A percentile compares a stretch with the other conserved stretches of the same genome.
Conservation (phyloP, 2,888 invertebrate species). For the Drosophila macrospina region DNA sequence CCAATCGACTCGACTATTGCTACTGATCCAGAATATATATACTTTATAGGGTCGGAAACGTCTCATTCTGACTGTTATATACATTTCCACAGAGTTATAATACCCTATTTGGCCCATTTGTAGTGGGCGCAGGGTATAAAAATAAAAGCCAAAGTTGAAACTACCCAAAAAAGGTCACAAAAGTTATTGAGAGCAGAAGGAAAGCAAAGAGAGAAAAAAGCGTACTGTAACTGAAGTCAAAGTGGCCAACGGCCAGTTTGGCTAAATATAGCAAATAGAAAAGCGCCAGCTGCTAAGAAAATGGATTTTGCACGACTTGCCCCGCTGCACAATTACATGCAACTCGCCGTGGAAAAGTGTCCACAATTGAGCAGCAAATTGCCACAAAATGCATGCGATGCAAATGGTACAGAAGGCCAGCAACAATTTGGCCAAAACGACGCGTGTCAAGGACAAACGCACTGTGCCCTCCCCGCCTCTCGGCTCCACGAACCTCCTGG, state of each 20-base stretch:
- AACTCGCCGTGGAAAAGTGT: slow-evolving; percentile 23
- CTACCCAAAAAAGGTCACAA: slow-evolving; percentile 2
- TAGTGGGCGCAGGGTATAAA: too few relatives aligned
- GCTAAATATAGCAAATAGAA: slow-evolving; percentile 5
- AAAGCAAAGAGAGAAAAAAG: slow-evolving; percentile 8
- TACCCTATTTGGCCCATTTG: too few relatives aligned
- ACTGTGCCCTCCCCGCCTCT: slow-evolving; percentile 2
- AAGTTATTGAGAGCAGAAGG: slow-evolving; percentile 35
- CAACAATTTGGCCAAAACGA: slow-evolving; percentile 22
- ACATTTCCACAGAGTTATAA: too few relatives aligned
- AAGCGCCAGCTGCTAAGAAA: slow-evolving; percentile 31
- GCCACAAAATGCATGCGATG: slow-evolving; percentile 36
- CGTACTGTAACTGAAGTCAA: slow-evolving; percentile 15
- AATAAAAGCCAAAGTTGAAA: slow-evolving; percentile 16
- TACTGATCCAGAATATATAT: too few relatives aligned
- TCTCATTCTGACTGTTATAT: too few relatives aligned
- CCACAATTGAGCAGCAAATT: slow-evolving; percentile 66
- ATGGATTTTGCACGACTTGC: slow-evolving; percentile 10
- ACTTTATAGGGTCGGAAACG: too few relatives aligned
- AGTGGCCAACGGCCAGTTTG: slow-evolving; percentile 22
- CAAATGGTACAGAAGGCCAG: slow-evolving; percentile 15
- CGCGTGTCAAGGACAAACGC: slow-evolving; percentile 73
- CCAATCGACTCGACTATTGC: too few relatives aligned
- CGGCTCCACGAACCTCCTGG: slow-evolving; percentile 28
- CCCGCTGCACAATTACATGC: neutral